Conservation (phyloP, 2,888 invertebrate species). For the Macaria liturata region DNA sequence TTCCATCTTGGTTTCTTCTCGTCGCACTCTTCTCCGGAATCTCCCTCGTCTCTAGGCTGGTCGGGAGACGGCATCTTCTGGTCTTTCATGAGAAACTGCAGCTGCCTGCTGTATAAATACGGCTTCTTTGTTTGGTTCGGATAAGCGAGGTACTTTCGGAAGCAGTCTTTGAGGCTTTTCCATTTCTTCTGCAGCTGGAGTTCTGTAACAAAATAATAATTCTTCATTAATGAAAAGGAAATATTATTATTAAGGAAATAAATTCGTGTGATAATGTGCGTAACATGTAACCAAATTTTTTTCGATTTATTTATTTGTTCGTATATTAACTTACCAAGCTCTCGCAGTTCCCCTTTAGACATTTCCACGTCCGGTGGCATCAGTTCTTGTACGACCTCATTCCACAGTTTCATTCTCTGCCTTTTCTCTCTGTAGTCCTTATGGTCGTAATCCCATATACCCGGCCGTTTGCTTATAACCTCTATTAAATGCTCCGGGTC, state of each 20-base stretch:
- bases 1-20: conserved; percentile 46
- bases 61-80: conserved; percentile 35
- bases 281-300: no score
- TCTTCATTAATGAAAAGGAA: not conserved
- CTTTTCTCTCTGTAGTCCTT: conserved; percentile 62
- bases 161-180: conserved; percentile 75
- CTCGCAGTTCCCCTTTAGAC: conserved; percentile 70
- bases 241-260: no score
- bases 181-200: conserved; percentile 76
- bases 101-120: conserved; percentile 64
- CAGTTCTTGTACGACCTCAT: conserved; percentile 65
- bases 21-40: conserved; percentile 51
- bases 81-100: conserved; percentile 64
- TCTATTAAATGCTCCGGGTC: conserved; percentile 71
- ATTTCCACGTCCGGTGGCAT: conserved; percentile 60
- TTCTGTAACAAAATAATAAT: conserved; percentile 55
- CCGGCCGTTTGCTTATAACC: conserved; percentile 70
- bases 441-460: conserved; percentile 70
- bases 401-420: conserved; percentile 61
- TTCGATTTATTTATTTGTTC: no score
- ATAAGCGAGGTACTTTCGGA: conserved; percentile 63
- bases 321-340: conserved; percentile 75
- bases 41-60: conserved; percentile 31
- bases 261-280: no score
- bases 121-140: conserved; percentile 64